Evolutionary conservation across 2,888 invertebrate genomes (phyloP).

Genomic region (Masnerella sp.): DNA sequence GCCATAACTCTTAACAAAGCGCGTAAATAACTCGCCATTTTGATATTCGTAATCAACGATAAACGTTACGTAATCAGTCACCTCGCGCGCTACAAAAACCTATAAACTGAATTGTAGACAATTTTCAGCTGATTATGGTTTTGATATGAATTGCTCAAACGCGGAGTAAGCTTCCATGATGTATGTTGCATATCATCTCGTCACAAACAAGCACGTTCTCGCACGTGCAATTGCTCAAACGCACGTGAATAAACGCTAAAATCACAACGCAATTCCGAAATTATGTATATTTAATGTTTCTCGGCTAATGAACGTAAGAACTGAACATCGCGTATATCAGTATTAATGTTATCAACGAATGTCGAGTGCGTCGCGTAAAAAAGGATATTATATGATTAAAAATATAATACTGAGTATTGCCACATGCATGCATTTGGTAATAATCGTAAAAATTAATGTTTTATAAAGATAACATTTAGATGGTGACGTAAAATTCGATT

Average conservation of each 20-base stretch:
- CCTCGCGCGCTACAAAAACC: background rate
- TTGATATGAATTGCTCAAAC: constrained; percentile 41
- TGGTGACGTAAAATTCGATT: too few relatives aligned
- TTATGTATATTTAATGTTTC: constrained; percentile 11
- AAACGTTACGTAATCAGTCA: background rate
- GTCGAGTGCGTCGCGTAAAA: too few relatives aligned
- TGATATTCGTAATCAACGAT: background rate
- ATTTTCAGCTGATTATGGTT: constrained; percentile 45
- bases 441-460: too few relatives aligned
- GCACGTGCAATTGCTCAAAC: constrained; percentile 50
- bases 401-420: too few relatives aligned
- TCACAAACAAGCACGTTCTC: constrained; percentile 45
- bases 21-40: constrained; percentile 2
- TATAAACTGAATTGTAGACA: constrained; percentile 22
- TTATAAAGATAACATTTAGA: too few relatives aligned
- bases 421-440: too few relatives aligned
- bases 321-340: background rate
- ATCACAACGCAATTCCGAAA: constrained; percentile 33
- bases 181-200: constrained; percentile 43
- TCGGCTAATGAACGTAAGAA: constrained; percentile 10
- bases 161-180: constrained; percentile 32
- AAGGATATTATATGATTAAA: too few relatives aligned
- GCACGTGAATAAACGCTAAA: constrained; percentile 41
- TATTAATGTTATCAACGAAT: background rate
- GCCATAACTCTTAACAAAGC: too few relatives aligned